A percentile compares a stretch with the other conserved stretches of the same genome.
These are phyloP conservation scores for Piprites chloris DNA, from an alignment of 2,113 vertebrate genomes.

Conservation along the genomic window DNA sequence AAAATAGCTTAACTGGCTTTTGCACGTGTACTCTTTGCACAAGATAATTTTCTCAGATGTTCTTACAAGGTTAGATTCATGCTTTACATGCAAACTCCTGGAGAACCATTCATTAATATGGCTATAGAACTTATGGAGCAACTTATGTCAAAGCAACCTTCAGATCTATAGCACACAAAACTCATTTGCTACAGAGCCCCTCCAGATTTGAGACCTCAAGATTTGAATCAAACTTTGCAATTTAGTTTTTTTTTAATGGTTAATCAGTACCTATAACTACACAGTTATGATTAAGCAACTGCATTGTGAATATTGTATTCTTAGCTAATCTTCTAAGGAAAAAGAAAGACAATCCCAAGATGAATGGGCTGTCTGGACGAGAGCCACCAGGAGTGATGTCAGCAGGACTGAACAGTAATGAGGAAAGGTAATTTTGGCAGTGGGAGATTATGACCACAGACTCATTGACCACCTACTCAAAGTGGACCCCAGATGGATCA, in stretches of 20 bases:
- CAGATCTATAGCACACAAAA: background rate
- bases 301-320: background rate
- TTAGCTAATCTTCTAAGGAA: background rate
- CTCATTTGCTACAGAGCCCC: background rate
- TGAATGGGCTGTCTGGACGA: background rate
- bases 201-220: background rate
- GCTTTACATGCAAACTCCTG: background rate
- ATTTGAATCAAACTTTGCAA: background rate
- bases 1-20: background rate
- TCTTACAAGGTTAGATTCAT: background rate
- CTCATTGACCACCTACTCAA: background rate
- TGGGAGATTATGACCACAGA: background rate
- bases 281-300: background rate
- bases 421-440: background rate
- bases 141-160: background rate
- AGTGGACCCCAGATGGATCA: background rate
- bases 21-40: background rate
- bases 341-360: background rate
- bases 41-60: background rate
- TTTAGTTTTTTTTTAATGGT: background rate
- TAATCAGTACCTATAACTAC: background rate
- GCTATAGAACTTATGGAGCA: background rate
- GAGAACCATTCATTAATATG: background rate
- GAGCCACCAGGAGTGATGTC: background rate
- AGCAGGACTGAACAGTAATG: background rate